Evolutionary conservation across 2,113 vertebrate genomes (phyloP), one percentile per base, ranked within the genome.

Genomic region (Phocoena phocoena): DNA sequence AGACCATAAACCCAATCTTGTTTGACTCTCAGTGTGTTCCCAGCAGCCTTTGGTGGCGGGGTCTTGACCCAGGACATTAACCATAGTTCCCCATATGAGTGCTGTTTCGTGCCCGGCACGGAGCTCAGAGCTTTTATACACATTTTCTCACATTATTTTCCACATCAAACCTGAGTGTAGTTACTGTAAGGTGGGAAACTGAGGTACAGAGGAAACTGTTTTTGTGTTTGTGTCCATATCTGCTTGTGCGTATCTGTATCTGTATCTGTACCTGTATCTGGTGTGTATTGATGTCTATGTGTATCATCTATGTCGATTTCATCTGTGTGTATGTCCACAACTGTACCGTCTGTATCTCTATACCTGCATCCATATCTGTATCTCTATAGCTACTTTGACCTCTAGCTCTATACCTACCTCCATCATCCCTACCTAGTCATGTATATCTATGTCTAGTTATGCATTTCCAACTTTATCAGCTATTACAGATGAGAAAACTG

Each of bases 211-310:
- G 25, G 77, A 5, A 23, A 1, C 1, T 23, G 10, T 3, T 38
- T 17, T 8, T 25, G 12, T 33, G 1, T 70, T 47, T 62, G 5
- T 3, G 11, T 5, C 38, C 20, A 0, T 25, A 2, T 3, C 6
- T 12, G 44, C 58, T 10, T 13, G 31, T n/a, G 82, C 4, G 0
- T 53, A 53, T 53, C 50, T 53, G 50, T 50, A 15, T 50, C 50
- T 50, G 50, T 50, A 50, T 1, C 50, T 3, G 9, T 38, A 0
- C 14, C 20, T 33, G 2, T 38, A 9, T 11, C 20, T 67, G 74
- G 44, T 68, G 65, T 17, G 65, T 6, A 6, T 47, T 6, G 3
- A 15, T 25, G 7, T 50, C 83, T 6, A 0, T 68, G 31, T 67
- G 25, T 17, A 28, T 47, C 41, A 74, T 74, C 41, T 17, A 28